Evolutionary conservation across 2,797 vertebrate species (phyloP).

Genomic region (Sparus aurata): DNA sequence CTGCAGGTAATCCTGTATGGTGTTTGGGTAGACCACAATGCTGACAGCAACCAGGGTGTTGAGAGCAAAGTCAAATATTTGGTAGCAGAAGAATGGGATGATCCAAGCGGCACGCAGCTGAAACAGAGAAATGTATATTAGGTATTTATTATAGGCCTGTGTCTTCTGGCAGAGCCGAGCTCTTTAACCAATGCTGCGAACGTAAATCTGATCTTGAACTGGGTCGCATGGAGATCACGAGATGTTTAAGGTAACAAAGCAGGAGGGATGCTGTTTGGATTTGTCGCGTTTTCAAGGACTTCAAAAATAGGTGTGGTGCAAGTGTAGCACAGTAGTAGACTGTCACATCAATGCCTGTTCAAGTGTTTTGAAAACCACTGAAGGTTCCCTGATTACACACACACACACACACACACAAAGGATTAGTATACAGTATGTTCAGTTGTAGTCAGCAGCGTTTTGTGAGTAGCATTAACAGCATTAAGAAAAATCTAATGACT

Average conservation of each 20-base stretch:
- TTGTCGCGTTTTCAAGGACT: conserved; percentile 4
- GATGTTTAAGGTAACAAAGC: conserved; percentile 11
- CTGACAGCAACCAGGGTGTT: conserved; percentile 94
- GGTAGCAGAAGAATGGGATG: conserved; percentile 98
- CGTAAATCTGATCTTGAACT: conserved; percentile 33
- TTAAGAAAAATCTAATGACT: not conserved
- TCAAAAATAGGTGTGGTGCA: not conserved
- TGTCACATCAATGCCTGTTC: not conserved
- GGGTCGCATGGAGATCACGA: conserved; percentile 15
- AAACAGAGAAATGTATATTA: conserved; percentile 47
- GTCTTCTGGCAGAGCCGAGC: conserved; percentile 8
- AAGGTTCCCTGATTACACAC: not conserved
- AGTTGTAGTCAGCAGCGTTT: not conserved
- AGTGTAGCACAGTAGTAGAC: not conserved
- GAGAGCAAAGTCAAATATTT: conserved; percentile 97
- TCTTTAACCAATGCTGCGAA: not conserved
- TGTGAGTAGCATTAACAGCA: not conserved
- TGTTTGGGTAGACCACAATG: conserved; percentile 94
- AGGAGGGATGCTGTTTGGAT: not conserved
- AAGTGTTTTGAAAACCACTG: not conserved
- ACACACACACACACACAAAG: too few species aligned
- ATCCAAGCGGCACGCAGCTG: conserved; percentile 97
- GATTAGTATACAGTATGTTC: too few species aligned
- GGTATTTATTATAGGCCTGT: not conserved
- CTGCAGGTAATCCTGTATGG: conserved; percentile 93